phyloP scores from a whole-genome alignment of 2,888 invertebrate species.

The Hydrotaea cyrtoneurina region DNA sequence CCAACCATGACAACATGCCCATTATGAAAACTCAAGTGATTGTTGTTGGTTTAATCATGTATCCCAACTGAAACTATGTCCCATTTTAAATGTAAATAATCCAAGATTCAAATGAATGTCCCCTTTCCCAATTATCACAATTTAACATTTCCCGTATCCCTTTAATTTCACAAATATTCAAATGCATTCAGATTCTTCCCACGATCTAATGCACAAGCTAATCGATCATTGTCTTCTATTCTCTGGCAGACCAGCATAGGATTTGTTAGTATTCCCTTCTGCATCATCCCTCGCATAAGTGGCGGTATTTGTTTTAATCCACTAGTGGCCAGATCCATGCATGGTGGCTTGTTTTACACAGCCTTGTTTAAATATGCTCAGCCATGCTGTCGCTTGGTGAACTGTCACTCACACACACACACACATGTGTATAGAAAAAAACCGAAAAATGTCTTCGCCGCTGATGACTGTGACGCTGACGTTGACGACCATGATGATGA shows the following conservation, averaged over 20 bases:
- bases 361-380: neutral
- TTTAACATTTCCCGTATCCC: too few relatives aligned
- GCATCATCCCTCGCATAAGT: neutral
- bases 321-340: neutral
- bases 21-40: too few relatives aligned
- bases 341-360: neutral
- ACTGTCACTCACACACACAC: neutral
- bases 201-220: neutral
- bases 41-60: too few relatives aligned
- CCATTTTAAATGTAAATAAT: too few relatives aligned
- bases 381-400: neutral
- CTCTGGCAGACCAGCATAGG: neutral
- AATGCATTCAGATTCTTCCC: neutral
- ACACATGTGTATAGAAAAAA: too few relatives aligned
- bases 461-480: neutral
- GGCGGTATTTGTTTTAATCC: neutral
- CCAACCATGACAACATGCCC: too few relatives aligned
- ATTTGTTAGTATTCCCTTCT: neutral
- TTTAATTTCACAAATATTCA: too few relatives aligned
- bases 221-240: neutral
- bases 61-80: too few relatives aligned
- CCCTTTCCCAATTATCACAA: too few relatives aligned
- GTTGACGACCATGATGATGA: slow-evolving; percentile 19
- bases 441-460: neutral
- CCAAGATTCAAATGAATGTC: too few relatives aligned